Conservation (phyloP, 2,888 invertebrate genomes). For the Rhyacophila evoluta region DNA sequence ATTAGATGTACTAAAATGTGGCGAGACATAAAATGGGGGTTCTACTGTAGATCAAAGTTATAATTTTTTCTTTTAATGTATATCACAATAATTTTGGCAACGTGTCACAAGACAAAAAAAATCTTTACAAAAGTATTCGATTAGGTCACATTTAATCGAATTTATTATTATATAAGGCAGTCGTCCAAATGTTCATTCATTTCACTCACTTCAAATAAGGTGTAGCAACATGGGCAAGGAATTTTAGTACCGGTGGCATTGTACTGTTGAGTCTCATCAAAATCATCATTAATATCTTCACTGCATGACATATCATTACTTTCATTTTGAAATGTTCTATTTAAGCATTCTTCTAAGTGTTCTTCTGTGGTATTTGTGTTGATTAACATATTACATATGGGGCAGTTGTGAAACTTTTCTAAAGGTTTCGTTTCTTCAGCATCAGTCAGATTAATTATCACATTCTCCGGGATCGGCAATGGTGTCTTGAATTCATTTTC, state of each 20-base stretch:
- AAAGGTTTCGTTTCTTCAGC: not conserved
- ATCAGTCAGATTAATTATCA: conserved; percentile 29
- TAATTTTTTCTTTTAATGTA: too few relatives aligned
- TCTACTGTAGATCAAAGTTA: too few relatives aligned
- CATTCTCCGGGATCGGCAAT: not conserved
- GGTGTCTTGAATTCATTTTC: not conserved
- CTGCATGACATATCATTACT: conserved; percentile 58
- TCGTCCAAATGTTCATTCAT: conserved; percentile 74
- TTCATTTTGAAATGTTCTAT: conserved; percentile 57
- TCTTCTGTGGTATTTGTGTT: conserved; percentile 60
- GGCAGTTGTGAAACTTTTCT: conserved; percentile 59
- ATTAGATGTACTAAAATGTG: too few relatives aligned
- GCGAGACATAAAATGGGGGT: too few relatives aligned
- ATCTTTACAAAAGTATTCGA: too few relatives aligned
- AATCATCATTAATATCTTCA: conserved; percentile 34
- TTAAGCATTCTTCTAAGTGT: conserved; percentile 69
- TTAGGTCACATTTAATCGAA: too few relatives aligned
- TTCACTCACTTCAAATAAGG: conserved; percentile 65
- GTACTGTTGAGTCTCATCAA: conserved; percentile 29
- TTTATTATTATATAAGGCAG: conserved; percentile 58
- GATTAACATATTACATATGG: conserved; percentile 63
- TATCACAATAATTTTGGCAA: too few relatives aligned
- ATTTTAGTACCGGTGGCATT: conserved; percentile 64
- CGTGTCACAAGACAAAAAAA: too few relatives aligned
- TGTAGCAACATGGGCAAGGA: conserved; percentile 74